A percentile compares a stretch with the other conserved stretches of the same genome.
phyloP scores from a whole-genome alignment of 2,113 vertebrate species.

The Podarcis muralis region DNA sequence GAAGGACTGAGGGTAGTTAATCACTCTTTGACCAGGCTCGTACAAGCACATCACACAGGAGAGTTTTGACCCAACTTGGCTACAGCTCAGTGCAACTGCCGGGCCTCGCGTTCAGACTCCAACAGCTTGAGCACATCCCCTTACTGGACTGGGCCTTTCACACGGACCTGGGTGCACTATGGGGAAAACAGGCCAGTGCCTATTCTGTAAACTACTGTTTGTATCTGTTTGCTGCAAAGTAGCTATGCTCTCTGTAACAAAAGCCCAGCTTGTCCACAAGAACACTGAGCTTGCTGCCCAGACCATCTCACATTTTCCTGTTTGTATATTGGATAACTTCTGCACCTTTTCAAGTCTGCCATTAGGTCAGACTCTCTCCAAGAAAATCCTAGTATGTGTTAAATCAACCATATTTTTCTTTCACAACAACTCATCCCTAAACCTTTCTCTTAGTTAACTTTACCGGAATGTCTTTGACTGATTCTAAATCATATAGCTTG shows the following conservation, averaged over 20 bases:
- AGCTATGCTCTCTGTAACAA: not conserved
- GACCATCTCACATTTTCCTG: not conserved
- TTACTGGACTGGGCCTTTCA: too few species aligned
- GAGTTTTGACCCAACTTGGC: too few species aligned
- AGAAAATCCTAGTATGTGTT: not conserved
- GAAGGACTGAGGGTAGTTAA: too few species aligned
- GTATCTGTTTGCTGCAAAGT: not conserved
- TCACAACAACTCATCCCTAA: not conserved
- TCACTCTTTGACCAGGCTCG: too few species aligned
- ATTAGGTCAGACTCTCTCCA: not conserved
- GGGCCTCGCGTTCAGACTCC: too few species aligned
- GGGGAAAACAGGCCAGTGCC: not conserved
- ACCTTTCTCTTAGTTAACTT: not conserved
- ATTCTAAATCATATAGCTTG: not conserved
- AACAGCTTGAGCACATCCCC: too few species aligned
- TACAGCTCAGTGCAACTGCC: too few species aligned
- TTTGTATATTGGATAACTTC: not conserved
- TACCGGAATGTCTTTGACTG: not conserved
- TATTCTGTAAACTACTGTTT: not conserved
- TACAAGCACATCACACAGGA: too few species aligned
- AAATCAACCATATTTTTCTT: not conserved
- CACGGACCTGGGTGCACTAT: too few species aligned
- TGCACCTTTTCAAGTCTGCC: too few species aligned
- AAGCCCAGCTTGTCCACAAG: not conserved
- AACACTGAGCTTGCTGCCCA: not conserved